Conservation (phyloP, 2,888 invertebrate species). For the Colletes collaris region DNA sequence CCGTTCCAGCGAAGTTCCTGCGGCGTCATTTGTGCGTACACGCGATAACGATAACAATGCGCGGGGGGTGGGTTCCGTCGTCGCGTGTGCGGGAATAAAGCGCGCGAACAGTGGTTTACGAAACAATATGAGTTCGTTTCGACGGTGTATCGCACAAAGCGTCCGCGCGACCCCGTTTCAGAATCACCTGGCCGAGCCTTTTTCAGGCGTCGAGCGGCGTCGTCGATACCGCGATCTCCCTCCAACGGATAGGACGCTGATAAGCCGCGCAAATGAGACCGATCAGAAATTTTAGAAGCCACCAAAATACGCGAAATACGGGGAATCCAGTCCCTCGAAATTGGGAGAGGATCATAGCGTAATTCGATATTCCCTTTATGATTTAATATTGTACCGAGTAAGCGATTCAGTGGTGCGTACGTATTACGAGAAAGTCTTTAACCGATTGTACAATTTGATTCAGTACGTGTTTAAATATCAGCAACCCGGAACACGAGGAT, state of each 20-base stretch:
- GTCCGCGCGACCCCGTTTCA: conserved; percentile 21
- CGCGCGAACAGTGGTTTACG: conserved; percentile 33
- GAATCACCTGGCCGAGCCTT: conserved; percentile 19
- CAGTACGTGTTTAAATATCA: no score
- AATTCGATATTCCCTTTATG: no score
- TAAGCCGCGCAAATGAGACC: neutral
- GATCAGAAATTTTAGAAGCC: conserved; percentile 10
- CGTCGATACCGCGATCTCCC: neutral
- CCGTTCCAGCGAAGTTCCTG: conserved; percentile 14
- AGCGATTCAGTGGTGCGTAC: no score
- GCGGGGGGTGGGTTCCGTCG: conserved; percentile 14
- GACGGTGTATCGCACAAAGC: conserved; percentile 42
- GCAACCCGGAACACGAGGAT: no score
- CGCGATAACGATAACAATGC: conserved; percentile 45
- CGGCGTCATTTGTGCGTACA: conserved; percentile 45
- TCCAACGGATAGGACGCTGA: neutral
- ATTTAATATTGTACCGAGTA: no score
- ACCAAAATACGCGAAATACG: no score
- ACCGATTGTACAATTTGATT: no score
- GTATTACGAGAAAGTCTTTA: no score
- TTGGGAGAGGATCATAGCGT: no score
- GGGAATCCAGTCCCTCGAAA: no score
- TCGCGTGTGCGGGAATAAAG: conserved; percentile 33
- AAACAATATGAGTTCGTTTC: conserved; percentile 41
- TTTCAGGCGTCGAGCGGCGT: conserved; percentile 10